A percentile compares a stretch with the other conserved stretches of the same genome.
Conservation (phyloP, 2,888 invertebrate genomes). For the Apomyelois bistriatella region DNA sequence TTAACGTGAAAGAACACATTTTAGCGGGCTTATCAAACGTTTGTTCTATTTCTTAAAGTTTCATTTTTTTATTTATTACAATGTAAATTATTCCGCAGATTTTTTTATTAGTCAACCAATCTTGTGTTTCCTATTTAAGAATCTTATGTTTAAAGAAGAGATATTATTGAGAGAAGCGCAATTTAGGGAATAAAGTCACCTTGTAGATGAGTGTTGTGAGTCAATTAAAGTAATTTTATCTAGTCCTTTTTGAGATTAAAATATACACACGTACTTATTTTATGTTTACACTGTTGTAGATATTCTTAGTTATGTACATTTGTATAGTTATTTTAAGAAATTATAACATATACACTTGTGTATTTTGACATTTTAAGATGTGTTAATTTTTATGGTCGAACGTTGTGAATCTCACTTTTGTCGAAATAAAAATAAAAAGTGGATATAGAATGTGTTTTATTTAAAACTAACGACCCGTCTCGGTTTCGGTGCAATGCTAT, state of each 20-base stretch:
- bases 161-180: background rate
- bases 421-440: conserved; percentile 37
- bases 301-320: conserved; percentile 7
- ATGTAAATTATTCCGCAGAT: too few relatives aligned
- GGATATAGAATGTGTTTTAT: conserved; percentile 17
- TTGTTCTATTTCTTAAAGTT: too few relatives aligned
- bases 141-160: background rate
- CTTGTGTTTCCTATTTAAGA: background rate
- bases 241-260: conserved; percentile 73
- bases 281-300: conserved; percentile 23
- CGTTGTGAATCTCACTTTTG: conserved; percentile 39
- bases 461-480: background rate
- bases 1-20: too few relatives aligned
- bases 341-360: background rate
- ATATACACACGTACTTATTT: conserved; percentile 31
- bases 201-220: conserved; percentile 55
- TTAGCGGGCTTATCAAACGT: too few relatives aligned
- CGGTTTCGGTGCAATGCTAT: too few relatives aligned
- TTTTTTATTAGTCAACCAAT: too few relatives aligned
- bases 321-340: background rate
- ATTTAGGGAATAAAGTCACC: background rate
- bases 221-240: conserved; percentile 64
- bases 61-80: too few relatives aligned
- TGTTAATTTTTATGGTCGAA: conserved; percentile 28
- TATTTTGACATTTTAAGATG: background rate